Evolutionary conservation across 1,140 invertebrate genomes (phyloP).

Genomic region (Steinernema feltiae): DNA sequence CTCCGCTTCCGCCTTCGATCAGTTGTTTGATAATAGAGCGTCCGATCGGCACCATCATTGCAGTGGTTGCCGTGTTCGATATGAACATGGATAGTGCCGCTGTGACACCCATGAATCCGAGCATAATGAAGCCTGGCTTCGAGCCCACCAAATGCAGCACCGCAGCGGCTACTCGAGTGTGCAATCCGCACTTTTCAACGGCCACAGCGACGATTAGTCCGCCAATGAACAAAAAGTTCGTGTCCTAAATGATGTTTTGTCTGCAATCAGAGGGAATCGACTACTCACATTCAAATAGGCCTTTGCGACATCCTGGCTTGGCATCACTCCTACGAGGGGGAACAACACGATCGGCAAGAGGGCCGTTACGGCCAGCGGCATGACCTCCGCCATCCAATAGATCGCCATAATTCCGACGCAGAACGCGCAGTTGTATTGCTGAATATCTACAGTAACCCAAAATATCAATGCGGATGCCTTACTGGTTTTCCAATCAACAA

Average conservation of each 20-base stretch:
- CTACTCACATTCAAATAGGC: constrained; percentile 34
- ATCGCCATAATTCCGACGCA: constrained; percentile 56
- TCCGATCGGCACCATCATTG: constrained; percentile 61
- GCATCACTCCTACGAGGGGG: constrained; percentile 58
- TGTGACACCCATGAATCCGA: constrained; percentile 42
- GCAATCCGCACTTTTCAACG: constrained; percentile 75
- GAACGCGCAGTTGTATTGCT: constrained; percentile 50
- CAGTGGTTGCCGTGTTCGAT: constrained; percentile 60
- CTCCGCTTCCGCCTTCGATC: constrained; percentile 7
- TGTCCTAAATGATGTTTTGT: neutral
- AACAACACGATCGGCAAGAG: constrained; percentile 60
- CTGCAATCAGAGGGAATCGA: constrained; percentile 5
- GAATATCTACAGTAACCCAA: constrained; percentile 11
- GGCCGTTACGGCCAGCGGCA: constrained; percentile 61
- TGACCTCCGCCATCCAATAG: constrained; percentile 61
- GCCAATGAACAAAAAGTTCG: constrained; percentile 68
- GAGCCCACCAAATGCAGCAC: constrained; percentile 72
- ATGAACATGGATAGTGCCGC: constrained; percentile 60
- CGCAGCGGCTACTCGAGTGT: constrained; percentile 73
- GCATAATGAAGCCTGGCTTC: constrained; percentile 59
- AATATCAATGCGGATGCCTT: neutral
- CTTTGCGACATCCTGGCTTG: constrained; percentile 35
- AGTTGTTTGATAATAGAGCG: constrained; percentile 54
- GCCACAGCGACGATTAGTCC: constrained; percentile 73
- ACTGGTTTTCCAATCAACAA: neutral